phyloP scores from a whole-genome alignment of 2,888 invertebrate genomes.

The Cephus nigrinus region DNA sequence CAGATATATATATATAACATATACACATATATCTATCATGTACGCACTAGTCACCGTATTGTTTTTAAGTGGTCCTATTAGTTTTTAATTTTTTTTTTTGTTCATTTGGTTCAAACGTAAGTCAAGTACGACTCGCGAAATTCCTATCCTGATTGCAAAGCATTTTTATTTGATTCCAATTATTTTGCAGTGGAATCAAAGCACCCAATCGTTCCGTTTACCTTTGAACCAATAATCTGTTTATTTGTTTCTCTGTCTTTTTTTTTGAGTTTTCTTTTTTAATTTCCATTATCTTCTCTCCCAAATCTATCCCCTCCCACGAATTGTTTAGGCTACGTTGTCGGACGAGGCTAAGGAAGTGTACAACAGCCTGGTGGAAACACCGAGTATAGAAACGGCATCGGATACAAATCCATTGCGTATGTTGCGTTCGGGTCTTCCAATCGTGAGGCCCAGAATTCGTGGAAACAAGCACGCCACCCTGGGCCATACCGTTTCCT shows the following conservation, averaged over 20 bases:
- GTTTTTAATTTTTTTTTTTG: not conserved
- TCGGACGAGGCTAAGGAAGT: constrained; percentile 92
- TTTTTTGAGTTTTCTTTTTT: constrained; percentile 24
- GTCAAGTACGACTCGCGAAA: not conserved
- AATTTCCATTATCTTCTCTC: constrained; percentile 43
- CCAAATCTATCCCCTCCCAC: constrained; percentile 52
- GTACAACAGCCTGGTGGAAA: constrained; percentile 91
- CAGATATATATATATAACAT: constrained; percentile 8
- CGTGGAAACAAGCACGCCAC: constrained; percentile 68
- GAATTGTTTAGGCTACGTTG: constrained; percentile 77
- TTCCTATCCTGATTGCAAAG: not conserved
- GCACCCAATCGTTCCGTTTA: not conserved
- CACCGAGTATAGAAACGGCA: constrained; percentile 61
- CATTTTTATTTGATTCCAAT: not conserved
- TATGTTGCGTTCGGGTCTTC: constrained; percentile 73
- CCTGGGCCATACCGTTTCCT: constrained; percentile 39
- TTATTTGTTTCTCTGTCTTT: constrained; percentile 26
- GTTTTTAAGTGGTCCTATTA: constrained; percentile 5
- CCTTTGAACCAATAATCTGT: constrained; percentile 17
- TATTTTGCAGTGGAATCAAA: not conserved
- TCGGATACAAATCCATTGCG: constrained; percentile 72
- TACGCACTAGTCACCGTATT: constrained; percentile 15
- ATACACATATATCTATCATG: constrained; percentile 5
- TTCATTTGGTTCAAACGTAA: constrained; percentile 4
- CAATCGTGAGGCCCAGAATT: constrained; percentile 70